Evolutionary conservation across 2,797 vertebrate species (phyloP).

Genomic region (Semotilus atromaculatus): DNA sequence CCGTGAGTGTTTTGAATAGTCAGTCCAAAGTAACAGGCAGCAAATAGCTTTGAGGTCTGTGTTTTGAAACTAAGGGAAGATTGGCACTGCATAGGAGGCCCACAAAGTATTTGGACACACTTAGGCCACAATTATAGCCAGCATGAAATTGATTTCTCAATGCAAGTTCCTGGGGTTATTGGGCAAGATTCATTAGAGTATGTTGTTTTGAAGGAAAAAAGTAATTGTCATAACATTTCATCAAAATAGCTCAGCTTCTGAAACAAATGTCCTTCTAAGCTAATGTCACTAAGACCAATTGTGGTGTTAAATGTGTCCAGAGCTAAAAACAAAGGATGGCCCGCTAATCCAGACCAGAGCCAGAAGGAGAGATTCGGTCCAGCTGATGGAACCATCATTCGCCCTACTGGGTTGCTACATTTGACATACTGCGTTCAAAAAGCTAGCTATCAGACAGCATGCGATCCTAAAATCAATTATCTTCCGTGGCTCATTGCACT

Average conservation of each 20-base stretch:
- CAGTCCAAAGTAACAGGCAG: conserved; percentile 8
- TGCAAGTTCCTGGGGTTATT: background rate
- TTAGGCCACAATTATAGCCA: background rate
- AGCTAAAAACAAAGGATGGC: background rate
- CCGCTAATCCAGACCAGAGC: background rate
- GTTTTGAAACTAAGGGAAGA: conserved; percentile 14
- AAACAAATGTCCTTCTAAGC: background rate
- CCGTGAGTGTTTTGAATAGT: conserved; percentile 3
- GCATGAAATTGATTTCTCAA: background rate
- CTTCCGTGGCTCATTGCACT: background rate
- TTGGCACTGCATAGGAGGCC: background rate
- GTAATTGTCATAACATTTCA: background rate
- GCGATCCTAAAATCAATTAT: background rate
- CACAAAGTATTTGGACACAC: background rate
- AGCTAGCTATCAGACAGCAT: background rate
- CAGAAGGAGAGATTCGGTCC: background rate
- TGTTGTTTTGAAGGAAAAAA: background rate
- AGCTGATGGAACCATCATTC: background rate
- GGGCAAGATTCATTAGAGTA: background rate
- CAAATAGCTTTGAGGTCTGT: background rate
- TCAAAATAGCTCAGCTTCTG: background rate
- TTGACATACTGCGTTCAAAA: background rate
- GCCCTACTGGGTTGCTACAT: background rate
- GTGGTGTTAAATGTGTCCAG: background rate
- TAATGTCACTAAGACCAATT: background rate